A percentile compares a stretch with the other conserved stretches of the same genome.
Evolutionary conservation across 2,888 invertebrate genomes (phyloP).

Genomic region (Ophonus ardosiacus): DNA sequence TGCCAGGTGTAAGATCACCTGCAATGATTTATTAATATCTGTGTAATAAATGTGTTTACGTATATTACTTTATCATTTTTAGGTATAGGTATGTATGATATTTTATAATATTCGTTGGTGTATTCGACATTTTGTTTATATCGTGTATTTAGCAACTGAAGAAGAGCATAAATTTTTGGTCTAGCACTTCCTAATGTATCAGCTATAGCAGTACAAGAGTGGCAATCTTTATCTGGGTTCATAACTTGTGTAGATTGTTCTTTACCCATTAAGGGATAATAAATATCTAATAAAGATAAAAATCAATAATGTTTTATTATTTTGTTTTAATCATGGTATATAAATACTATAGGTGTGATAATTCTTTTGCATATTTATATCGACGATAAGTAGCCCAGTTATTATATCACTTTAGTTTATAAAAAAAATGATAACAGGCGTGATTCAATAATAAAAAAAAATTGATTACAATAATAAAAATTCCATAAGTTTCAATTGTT

Average conservation of each 20-base stretch:
- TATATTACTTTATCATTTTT: conserved; percentile 72
- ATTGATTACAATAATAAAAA: too few species aligned
- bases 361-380: too few species aligned
- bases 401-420: too few species aligned
- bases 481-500: too few species aligned
- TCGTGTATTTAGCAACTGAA: conserved; percentile 72
- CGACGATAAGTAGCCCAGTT: too few species aligned
- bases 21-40: background rate
- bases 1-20: conserved; percentile 68
- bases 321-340: too few species aligned
- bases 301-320: background rate
- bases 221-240: conserved; percentile 68
- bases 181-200: conserved; percentile 75
- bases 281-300: conserved; percentile 69
- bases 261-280: conserved; percentile 74
- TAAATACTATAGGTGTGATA: too few species aligned
- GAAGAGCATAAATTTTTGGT: conserved; percentile 76
- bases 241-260: conserved; percentile 73
- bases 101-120: conserved; percentile 74
- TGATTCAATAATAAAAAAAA: too few species aligned
- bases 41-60: background rate
- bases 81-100: conserved; percentile 70
- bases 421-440: too few species aligned
- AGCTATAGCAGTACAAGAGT: conserved; percentile 72
- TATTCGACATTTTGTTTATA: conserved; percentile 71